Evolutionary conservation across 2,888 invertebrate species (phyloP), one percentile per base, ranked within the genome.

Genomic region (Ochropleura leucogaster): DNA sequence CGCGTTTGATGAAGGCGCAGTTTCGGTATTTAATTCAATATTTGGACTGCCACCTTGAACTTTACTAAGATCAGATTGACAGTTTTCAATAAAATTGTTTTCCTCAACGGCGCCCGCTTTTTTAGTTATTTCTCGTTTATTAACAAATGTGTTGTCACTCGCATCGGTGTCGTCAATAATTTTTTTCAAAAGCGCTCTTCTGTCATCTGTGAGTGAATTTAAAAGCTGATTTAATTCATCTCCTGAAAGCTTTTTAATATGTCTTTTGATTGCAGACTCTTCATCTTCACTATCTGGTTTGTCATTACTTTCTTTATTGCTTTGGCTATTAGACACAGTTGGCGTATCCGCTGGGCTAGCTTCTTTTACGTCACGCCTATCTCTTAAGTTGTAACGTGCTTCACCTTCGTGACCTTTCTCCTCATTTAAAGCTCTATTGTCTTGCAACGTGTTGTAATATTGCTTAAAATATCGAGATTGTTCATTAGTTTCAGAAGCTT

Each of bases 61-160:
- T 90, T 95, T 94, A 85, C 88, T 93, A 10, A 92, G 87, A 82
- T 95, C 95, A n/a, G 92, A 90, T 69, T 91, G 90, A 40, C 89
- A 89, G 82, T 88, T 91, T 72, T 95, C 94, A n/a, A 93, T 88
- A n/a, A 86, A 90, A 85, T 89, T 92, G 82, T 92, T 94, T 83
- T 94, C 94, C 85, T 95, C 95, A 42, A 93, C 91, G 51, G 95
- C 95, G 9, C 92, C 95, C 44, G 94, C 94, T 88, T 96, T 96
- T 78, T 96, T 96, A 9, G 94, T 95, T 70, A 96, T 96, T 92
- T 96, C 96, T 80, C 96, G 91, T 90, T 96, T 96, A 80, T 91
- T 94, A 42, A 94, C 82, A 55, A 60, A 85, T 4, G 89, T 90
- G 66, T 84, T 85, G 42, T 91, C 88, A 57, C 69, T 47, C 9